phyloP scores from a whole-genome alignment of 2,113 vertebrate species.

The Brachyhypopomus occidentalis region DNA sequence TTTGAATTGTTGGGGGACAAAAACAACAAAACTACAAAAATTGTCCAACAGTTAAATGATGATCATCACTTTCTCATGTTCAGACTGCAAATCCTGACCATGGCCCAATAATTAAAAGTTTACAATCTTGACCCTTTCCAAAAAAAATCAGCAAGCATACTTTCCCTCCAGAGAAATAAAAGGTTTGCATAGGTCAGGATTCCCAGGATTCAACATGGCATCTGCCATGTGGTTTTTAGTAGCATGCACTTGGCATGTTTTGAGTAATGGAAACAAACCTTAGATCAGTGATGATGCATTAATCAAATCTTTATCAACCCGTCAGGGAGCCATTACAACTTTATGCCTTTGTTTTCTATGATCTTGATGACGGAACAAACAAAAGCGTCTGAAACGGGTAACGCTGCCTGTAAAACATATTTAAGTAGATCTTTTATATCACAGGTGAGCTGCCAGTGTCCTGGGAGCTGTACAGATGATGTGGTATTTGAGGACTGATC shows the following conservation, averaged over 20 bases:
- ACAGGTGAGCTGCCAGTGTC: conserved; percentile 1
- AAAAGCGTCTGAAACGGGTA: conserved; percentile 43
- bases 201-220: conserved; percentile 24
- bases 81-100: not conserved
- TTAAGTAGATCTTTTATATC: conserved; percentile 2
- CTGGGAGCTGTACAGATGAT: conserved; percentile 9
- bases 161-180: not conserved
- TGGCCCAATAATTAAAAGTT: not conserved
- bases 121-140: not conserved
- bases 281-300: conserved; percentile 32
- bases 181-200: not conserved
- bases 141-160: not conserved
- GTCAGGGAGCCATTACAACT: conserved; percentile 57
- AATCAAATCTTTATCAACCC: conserved; percentile 39
- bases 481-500: not conserved
- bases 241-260: not conserved
- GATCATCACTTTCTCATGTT: not conserved
- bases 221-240: not conserved
- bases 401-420: conserved; percentile 20
- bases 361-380: conserved; percentile 46
- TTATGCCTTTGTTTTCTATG: conserved; percentile 59
- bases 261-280: conserved; percentile 54
- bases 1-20: too few relatives aligned
- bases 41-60: too few relatives aligned
- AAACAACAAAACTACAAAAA: too few relatives aligned